Evolutionary conservation across 2,113 vertebrate genomes (phyloP).

Genomic region (Crotalus horridus): DNA sequence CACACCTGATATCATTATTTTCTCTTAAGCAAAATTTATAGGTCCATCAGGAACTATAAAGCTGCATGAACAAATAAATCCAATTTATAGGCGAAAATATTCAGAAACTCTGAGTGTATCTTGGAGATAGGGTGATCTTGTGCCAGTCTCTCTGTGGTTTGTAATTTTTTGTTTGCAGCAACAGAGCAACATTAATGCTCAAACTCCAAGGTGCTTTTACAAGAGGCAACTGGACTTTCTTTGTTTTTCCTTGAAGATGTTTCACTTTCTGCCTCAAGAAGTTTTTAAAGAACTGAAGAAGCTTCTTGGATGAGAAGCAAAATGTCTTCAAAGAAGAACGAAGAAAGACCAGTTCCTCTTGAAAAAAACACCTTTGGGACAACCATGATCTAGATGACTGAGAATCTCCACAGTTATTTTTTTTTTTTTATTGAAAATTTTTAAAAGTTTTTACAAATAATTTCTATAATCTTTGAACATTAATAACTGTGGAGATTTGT

Average conservation of each 20-base stretch:
- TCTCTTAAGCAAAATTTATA: background rate
- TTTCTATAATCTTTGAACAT: too few relatives aligned
- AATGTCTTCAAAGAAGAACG: background rate
- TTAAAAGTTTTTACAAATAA: too few relatives aligned
- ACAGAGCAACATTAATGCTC: background rate
- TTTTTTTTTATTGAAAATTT: too few relatives aligned
- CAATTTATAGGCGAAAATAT: background rate
- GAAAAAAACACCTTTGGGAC: background rate
- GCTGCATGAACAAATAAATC: background rate
- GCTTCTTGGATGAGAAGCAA: background rate
- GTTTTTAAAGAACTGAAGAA: background rate
- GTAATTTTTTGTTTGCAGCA: background rate
- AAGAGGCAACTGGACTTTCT: background rate
- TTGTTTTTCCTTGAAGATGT: background rate
- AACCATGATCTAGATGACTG: background rate
- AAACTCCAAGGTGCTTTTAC: background rate
- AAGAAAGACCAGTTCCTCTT: too few relatives aligned
- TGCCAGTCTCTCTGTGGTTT: background rate
- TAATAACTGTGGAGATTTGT: too few relatives aligned
- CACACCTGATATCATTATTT: background rate
- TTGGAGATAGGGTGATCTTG: background rate
- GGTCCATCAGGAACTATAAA: background rate
- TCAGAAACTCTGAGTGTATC: background rate
- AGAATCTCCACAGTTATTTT: background rate
- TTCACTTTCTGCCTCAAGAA: background rate